phyloP scores from a whole-genome alignment of 2,113 vertebrate genomes.

The Geococcyx californianus region DNA sequence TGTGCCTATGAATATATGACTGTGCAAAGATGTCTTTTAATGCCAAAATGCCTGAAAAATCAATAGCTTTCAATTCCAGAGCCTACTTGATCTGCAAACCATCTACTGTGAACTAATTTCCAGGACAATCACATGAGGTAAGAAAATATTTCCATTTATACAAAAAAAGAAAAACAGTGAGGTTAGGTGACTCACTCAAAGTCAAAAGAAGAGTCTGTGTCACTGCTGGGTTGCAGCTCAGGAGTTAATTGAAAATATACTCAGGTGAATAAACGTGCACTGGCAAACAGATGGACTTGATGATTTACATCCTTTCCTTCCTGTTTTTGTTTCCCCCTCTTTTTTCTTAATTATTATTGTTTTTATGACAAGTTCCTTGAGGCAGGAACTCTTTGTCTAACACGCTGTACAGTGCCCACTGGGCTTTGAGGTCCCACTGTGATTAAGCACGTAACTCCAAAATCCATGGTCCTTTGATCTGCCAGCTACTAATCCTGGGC shows the following conservation, averaged over 20 bases:
- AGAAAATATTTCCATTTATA: not conserved
- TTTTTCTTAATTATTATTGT: not conserved
- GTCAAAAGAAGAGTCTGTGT: not conserved
- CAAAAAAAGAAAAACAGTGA: not conserved
- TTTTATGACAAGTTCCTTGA: not conserved
- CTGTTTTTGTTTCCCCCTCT: not conserved
- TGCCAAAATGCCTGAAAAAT: not conserved
- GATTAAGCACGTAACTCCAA: not conserved
- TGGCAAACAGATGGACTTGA: not conserved
- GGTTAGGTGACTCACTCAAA: not conserved
- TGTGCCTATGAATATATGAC: not conserved
- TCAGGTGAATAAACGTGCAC: not conserved
- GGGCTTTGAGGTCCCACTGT: not conserved
- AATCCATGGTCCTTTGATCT: not conserved
- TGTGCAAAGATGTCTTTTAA: not conserved
- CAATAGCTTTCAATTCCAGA: not conserved
- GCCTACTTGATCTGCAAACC: not conserved
- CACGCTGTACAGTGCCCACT: not conserved
- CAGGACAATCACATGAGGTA: not conserved
- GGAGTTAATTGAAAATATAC: conserved; percentile 3
- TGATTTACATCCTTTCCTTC: not conserved
- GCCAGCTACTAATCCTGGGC: not conserved
- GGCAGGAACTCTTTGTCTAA: not conserved
- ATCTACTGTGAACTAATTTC: not conserved
- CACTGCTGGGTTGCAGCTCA: not conserved